Percentiles rank a stretch among this genome's conserved stretches.
These are phyloP conservation scores for Mormyrops attenuatus DNA, from an alignment of 2,797 vertebrate genomes.

Conservation along the genomic window DNA sequence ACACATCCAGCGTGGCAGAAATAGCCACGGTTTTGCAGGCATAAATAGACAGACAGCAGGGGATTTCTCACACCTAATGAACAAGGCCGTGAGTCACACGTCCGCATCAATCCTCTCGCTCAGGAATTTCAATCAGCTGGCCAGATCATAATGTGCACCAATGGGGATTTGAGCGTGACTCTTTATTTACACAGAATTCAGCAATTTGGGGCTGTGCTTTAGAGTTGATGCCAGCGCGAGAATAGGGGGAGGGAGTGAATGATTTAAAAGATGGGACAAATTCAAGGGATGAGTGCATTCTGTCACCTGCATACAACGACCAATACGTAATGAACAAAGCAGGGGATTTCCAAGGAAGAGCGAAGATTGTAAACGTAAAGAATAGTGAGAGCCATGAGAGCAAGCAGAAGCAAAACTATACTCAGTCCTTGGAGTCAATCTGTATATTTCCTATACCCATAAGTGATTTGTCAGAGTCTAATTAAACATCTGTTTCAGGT, in stretches of 20 bases:
- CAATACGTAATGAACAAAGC: neutral
- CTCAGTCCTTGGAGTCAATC: neutral
- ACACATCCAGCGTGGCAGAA: neutral
- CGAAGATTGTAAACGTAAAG: neutral
- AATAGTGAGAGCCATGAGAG: neutral
- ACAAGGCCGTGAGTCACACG: neutral
- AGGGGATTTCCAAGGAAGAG: neutral
- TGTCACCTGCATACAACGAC: neutral
- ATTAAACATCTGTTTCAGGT: neutral
- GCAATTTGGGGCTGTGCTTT: neutral
- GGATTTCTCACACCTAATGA: conserved; percentile 7
- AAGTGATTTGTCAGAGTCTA: neutral
- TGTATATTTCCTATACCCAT: neutral
- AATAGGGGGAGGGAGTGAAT: neutral
- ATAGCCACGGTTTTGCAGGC: neutral
- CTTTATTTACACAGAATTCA: neutral
- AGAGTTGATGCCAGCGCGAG: neutral
- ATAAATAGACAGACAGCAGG: neutral
- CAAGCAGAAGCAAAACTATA: neutral
- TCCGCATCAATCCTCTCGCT: neutral
- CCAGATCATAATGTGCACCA: neutral
- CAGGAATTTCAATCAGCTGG: neutral
- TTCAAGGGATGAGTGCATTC: neutral
- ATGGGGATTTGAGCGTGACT: neutral
- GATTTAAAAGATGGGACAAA: neutral